phyloP scores from a whole-genome alignment of 2,113 vertebrate genomes.

The Ciconia stormi region DNA sequence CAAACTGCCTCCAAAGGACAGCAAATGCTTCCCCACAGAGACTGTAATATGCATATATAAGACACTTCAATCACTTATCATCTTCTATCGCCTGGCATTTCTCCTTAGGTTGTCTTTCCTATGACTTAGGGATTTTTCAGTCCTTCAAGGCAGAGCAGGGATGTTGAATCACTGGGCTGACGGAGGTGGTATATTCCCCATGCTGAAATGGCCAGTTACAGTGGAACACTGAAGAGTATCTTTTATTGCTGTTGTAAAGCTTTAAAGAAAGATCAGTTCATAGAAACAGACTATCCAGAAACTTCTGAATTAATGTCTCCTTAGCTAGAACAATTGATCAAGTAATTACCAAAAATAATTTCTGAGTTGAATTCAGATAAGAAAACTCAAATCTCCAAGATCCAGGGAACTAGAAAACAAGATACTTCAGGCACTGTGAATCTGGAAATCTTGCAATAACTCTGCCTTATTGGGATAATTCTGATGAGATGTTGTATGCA shows the following conservation, averaged over 20 bases:
- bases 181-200: background rate
- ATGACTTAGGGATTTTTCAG: background rate
- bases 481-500: background rate
- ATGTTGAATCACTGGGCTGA: background rate
- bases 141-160: background rate
- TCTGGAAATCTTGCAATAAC: background rate
- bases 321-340: background rate
- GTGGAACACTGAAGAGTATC: background rate
- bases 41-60: background rate
- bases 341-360: background rate
- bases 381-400: background rate
- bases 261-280: background rate
- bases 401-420: background rate
- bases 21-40: slow-evolving; percentile 15
- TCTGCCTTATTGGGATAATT: background rate
- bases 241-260: background rate
- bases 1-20: slow-evolving; percentile 34
- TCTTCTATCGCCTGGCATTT: background rate
- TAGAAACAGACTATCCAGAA: background rate
- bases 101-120: background rate
- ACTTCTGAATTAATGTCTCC: background rate
- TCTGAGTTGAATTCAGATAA: background rate
- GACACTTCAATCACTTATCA: background rate
- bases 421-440: background rate
- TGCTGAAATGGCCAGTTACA: background rate